phyloP scores from a whole-genome alignment of 2,888 invertebrate genomes.

The Pyrocoelia pectoralis region DNA sequence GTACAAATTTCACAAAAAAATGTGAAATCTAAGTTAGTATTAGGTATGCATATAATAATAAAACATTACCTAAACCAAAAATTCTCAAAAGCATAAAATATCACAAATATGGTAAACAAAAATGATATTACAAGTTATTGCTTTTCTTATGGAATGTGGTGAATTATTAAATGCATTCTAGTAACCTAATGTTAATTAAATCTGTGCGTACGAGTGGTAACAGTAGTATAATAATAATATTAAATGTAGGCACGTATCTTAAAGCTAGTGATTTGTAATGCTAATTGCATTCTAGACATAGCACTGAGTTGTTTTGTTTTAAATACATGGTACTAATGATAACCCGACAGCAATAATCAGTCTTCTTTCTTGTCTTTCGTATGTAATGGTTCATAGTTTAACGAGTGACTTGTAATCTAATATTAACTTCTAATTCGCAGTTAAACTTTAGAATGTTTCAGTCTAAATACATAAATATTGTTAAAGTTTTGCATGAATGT shows the following conservation, averaged over 20 bases:
- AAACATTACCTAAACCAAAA: not conserved
- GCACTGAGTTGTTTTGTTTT: not conserved
- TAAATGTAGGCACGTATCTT: not conserved
- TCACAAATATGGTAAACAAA: not conserved
- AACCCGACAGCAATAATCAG: slow-evolving; percentile 5
- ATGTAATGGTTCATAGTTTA: not conserved
- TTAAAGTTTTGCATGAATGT: slow-evolving; percentile 54
- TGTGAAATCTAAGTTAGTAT: not conserved
- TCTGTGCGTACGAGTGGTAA: not conserved
- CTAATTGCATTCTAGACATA: not conserved
- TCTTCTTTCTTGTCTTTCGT: slow-evolving; percentile 8
- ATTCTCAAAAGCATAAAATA: not conserved
- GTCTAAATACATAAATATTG: slow-evolving; percentile 53
- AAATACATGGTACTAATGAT: not conserved
- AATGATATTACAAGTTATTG: not conserved
- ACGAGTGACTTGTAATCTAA: slow-evolving; percentile 8
- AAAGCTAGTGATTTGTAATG: not conserved
- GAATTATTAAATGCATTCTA: not conserved
- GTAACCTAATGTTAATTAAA: not conserved
- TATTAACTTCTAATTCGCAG: not conserved
- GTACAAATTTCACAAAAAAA: not conserved
- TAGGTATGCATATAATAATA: not conserved
- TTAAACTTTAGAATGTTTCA: slow-evolving; percentile 48
- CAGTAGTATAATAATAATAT: not conserved
- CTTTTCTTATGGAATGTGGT: not conserved